These are phyloP conservation scores for Ephestia elutella DNA, from an alignment of 1,140 invertebrate genomes.

Conservation along the genomic window DNA sequence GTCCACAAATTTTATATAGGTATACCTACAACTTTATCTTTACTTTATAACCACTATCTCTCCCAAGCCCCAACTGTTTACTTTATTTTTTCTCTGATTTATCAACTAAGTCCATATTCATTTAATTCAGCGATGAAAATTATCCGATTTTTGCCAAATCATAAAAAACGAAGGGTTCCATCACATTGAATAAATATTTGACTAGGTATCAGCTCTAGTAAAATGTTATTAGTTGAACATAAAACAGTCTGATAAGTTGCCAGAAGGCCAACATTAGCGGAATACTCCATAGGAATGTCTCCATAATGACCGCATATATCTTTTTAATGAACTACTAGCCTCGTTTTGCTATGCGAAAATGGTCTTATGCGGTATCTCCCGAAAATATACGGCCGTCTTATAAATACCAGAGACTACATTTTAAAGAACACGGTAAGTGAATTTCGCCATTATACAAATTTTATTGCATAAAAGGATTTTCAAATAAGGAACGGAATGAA, in stretches of 20 bases:
- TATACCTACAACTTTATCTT: too few relatives aligned
- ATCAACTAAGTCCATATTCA: too few relatives aligned
- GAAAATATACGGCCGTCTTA: constrained; percentile 46
- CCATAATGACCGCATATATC: constrained; percentile 58
- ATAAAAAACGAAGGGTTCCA: too few relatives aligned
- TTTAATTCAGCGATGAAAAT: too few relatives aligned
- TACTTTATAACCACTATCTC: too few relatives aligned
- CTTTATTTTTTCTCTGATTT: too few relatives aligned
- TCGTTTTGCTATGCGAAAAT: constrained; percentile 51
- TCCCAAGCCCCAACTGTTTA: too few relatives aligned
- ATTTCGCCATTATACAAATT: constrained; percentile 40
- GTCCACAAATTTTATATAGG: too few relatives aligned
- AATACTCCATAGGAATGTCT: constrained; percentile 42
- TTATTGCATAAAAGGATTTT: constrained; percentile 21
- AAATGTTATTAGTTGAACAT: constrained; percentile 1
- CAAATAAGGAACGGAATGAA: not conserved
- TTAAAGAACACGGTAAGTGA: constrained; percentile 42
- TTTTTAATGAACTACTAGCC: constrained; percentile 60
- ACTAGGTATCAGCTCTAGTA: not conserved
- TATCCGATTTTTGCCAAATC: too few relatives aligned
- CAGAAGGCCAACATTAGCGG: constrained; percentile 38
- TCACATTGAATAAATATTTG: too few relatives aligned
- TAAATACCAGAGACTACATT: constrained; percentile 31
- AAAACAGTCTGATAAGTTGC: constrained; percentile 37
- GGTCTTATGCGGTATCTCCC: constrained; percentile 31